Evolutionary conservation across 2,888 invertebrate genomes (phyloP).

Genomic region (Ormyrus nitidulus): DNA sequence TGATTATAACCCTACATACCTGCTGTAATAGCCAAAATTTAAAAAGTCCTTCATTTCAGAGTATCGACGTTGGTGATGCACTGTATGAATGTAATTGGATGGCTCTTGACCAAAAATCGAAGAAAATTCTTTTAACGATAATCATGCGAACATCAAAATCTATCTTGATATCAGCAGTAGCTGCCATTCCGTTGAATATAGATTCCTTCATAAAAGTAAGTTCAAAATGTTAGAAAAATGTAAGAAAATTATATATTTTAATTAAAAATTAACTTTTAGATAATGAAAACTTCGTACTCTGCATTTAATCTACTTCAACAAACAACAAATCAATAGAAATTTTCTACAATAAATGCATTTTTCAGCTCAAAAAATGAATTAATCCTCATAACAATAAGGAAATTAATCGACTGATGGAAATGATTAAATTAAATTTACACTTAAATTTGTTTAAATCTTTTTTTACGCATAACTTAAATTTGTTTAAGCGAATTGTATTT

Average conservation of each 20-base stretch:
- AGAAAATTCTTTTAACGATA: slow-evolving; percentile 29
- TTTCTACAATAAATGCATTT: too few species aligned
- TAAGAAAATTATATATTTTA: background rate
- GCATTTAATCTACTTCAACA: slow-evolving; percentile 46
- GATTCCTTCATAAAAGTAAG: slow-evolving; percentile 39
- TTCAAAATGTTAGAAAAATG: background rate
- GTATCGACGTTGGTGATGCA: slow-evolving; percentile 29
- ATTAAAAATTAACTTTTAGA: slow-evolving; percentile 17
- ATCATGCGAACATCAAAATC: slow-evolving; percentile 33
- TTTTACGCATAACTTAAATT: too few species aligned
- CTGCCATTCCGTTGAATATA: slow-evolving; percentile 19
- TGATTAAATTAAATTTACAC: too few species aligned
- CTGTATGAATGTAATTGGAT: slow-evolving; percentile 35
- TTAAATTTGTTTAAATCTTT: too few species aligned
- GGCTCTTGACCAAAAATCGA: slow-evolving; percentile 1
- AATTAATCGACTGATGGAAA: too few species aligned
- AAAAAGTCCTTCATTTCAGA: slow-evolving; percentile 19
- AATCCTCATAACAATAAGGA: too few species aligned
- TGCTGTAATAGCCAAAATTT: too few species aligned
- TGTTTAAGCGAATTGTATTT: too few species aligned
- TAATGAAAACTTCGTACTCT: slow-evolving; percentile 38
- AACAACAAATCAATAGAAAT: slow-evolving; percentile 11
- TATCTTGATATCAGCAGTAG: slow-evolving; percentile 11
- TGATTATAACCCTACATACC: too few species aligned
- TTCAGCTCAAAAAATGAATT: too few species aligned